Evolutionary conservation across 2,797 vertebrate genomes (phyloP).

Genomic region (Pitangus sulphuratus): DNA sequence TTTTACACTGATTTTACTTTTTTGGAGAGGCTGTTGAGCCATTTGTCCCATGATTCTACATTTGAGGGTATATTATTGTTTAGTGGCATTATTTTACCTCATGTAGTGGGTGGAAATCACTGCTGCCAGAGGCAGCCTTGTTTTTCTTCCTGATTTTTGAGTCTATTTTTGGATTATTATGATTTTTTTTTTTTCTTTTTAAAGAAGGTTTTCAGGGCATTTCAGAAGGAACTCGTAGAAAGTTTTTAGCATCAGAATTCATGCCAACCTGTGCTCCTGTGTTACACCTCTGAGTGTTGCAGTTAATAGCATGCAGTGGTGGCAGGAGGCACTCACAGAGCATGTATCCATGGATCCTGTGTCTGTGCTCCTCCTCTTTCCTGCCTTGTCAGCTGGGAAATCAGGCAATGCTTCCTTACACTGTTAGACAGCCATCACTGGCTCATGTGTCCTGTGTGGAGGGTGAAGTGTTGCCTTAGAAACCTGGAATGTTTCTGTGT

Average conservation of each 20-base stretch:
- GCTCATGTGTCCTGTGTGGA: background rate
- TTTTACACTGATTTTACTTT: background rate
- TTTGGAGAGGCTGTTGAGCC: background rate
- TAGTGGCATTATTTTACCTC: constrained; percentile 14
- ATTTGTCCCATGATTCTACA: background rate
- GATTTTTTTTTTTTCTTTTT: background rate
- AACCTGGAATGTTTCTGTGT: background rate
- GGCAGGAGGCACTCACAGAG: background rate
- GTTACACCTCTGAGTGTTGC: background rate
- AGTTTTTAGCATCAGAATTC: background rate
- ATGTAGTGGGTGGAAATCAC: background rate
- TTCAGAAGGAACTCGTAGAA: background rate
- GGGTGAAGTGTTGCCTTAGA: background rate
- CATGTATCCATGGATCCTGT: background rate
- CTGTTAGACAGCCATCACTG: background rate
- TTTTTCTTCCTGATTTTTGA: background rate
- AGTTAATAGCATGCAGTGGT: background rate
- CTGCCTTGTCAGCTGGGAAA: background rate
- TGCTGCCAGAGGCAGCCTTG: background rate
- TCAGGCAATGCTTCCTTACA: background rate
- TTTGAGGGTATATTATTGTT: background rate
- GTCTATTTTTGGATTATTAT: background rate
- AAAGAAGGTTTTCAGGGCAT: background rate
- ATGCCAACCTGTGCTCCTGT: background rate
- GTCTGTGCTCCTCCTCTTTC: background rate